Conservation (phyloP, 2,113 vertebrate genomes). For the Larimichthys polyactis region DNA sequence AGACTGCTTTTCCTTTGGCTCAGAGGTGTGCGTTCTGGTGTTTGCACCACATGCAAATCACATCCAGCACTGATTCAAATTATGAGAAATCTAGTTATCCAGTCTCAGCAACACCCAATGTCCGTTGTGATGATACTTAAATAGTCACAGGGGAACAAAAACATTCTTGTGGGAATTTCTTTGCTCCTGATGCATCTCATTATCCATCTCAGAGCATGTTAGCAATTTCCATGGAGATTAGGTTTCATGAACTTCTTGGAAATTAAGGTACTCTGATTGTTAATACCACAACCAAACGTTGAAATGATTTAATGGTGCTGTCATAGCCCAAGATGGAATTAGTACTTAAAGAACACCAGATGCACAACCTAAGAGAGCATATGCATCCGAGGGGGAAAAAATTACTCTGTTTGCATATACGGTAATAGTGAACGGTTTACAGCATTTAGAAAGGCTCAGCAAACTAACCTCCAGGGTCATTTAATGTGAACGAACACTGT, state of each 20-base stretch:
- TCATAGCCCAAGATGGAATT: slow-evolving; percentile 33
- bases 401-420: slow-evolving; percentile 39
- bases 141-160: neutral
- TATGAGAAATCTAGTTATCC: slow-evolving; percentile 11
- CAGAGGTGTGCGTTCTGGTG: slow-evolving; percentile 3
- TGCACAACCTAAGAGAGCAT: slow-evolving; percentile 8
- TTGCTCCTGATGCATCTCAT: neutral
- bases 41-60: neutral
- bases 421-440: slow-evolving; percentile 24
- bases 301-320: slow-evolving; percentile 25
- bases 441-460: neutral
- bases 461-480: neutral
- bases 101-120: neutral
- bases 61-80: neutral
- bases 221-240: slow-evolving; percentile 31
- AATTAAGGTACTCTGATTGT: slow-evolving; percentile 13
- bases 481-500: neutral
- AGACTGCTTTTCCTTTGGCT: neutral
- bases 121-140: neutral
- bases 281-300: slow-evolving; percentile 40
- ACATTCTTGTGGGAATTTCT: neutral
- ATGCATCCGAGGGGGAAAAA: slow-evolving; percentile 28
- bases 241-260: slow-evolving; percentile 37
- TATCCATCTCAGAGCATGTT: slow-evolving; percentile 13
- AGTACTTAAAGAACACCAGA: slow-evolving; percentile 51